phyloP scores from a whole-genome alignment of 2,113 vertebrate genomes.

The Psilopogon haemacephalus region DNA sequence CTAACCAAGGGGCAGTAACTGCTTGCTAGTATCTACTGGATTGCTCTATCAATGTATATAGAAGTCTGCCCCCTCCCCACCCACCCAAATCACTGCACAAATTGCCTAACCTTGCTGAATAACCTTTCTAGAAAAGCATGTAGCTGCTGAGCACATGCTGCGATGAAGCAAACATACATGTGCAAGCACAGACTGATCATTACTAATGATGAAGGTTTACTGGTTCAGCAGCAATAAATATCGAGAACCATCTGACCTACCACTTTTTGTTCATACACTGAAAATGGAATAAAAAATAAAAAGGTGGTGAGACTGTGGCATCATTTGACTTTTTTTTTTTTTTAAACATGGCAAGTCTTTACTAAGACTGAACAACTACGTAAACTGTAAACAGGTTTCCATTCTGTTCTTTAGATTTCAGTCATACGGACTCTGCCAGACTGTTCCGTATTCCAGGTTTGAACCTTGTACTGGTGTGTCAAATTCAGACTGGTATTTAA shows the following conservation, averaged over 20 bases:
- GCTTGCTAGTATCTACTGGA: constrained; percentile 36
- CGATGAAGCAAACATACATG: not conserved
- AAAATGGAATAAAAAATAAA: not conserved
- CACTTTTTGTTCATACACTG: not conserved
- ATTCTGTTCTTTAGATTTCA: not conserved
- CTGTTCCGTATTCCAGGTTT: not conserved
- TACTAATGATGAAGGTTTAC: not conserved
- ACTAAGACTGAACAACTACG: not conserved
- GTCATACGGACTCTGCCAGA: not conserved
- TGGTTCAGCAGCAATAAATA: constrained; percentile 14
- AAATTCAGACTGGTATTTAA: not conserved
- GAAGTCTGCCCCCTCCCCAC: not conserved
- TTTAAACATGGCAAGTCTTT: not conserved
- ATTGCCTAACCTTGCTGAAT: constrained; percentile 55
- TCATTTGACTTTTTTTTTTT: not conserved
- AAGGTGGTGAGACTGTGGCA: not conserved
- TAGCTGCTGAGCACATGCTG: not conserved
- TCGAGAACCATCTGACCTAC: not conserved
- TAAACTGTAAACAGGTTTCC: not conserved
- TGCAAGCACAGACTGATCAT: not conserved
- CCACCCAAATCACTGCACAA: constrained; percentile 28
- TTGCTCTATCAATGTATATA: constrained; percentile 58
- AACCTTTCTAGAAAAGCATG: not conserved
- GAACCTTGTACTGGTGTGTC: not conserved
- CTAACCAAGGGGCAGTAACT: constrained; percentile 63